These are phyloP conservation scores for Venturia canescens DNA, from an alignment of 1,140 invertebrate genomes.

Conservation along the genomic window DNA sequence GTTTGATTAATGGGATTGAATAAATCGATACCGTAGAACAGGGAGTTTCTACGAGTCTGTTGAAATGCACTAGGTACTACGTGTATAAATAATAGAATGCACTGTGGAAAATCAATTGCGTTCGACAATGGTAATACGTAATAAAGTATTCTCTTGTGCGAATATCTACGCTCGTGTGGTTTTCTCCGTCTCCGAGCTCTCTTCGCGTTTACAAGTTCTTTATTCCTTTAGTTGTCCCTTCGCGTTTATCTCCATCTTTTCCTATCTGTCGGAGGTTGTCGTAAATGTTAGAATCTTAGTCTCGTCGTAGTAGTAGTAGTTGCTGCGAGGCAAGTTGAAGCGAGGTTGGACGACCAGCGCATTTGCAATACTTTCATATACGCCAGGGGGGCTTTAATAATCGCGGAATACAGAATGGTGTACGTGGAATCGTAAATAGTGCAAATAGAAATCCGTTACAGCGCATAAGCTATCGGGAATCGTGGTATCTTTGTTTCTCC, in stretches of 20 bases:
- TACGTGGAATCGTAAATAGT: slow-evolving; percentile 42
- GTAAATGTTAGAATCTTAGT: slow-evolving; percentile 51
- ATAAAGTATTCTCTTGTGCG: slow-evolving; percentile 39
- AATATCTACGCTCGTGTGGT: slow-evolving; percentile 26
- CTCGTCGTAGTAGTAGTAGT: slow-evolving; percentile 50
- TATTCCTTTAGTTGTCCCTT: not conserved
- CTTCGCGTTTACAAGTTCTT: slow-evolving; percentile 9
- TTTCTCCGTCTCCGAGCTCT: not conserved
- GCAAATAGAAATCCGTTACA: slow-evolving; percentile 67
- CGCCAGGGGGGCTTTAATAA: slow-evolving; percentile 42
- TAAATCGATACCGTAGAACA: slow-evolving; percentile 23
- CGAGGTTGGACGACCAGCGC: slow-evolving; percentile 23
- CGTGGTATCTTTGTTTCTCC: slow-evolving; percentile 15
- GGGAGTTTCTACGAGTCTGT: not conserved
- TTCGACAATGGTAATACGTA: slow-evolving; percentile 31
- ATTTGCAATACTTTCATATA: slow-evolving; percentile 26
- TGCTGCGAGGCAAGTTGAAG: slow-evolving; percentile 42
- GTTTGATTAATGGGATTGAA: not conserved
- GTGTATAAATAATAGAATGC: not conserved
- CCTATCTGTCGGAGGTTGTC: slow-evolving; percentile 2
- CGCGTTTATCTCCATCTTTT: not conserved
- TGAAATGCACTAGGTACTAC: not conserved
- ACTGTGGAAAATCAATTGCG: slow-evolving; percentile 38
- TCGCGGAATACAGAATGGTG: slow-evolving; percentile 37
- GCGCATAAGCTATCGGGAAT: slow-evolving; percentile 53